A percentile compares a stretch with the other conserved stretches of the same genome.
Evolutionary conservation across 2,888 invertebrate genomes (phyloP).

Genomic region (Rhopalosiphum nymphaeae): DNA sequence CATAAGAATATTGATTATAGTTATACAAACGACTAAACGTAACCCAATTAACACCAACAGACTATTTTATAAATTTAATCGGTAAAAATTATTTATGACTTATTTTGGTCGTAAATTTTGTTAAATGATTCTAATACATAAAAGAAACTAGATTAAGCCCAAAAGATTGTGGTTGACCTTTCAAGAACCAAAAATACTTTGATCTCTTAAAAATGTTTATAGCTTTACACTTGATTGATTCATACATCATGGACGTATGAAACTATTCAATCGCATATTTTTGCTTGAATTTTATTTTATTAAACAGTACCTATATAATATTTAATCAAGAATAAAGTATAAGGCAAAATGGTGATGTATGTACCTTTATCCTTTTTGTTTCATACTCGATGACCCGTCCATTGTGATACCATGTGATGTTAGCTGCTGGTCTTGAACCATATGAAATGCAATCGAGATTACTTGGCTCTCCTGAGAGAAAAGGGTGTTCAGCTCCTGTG

Average conservation of each 20-base stretch:
- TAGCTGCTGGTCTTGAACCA: slow-evolving; percentile 57
- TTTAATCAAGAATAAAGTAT: neutral
- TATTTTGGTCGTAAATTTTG: neutral
- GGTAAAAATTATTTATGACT: neutral
- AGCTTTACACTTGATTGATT: neutral
- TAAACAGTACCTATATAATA: neutral
- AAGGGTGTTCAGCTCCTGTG: slow-evolving; percentile 54
- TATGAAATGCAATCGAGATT: slow-evolving; percentile 58
- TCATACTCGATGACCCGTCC: slow-evolving; percentile 51
- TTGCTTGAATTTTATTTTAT: neutral
- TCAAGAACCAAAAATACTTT: neutral
- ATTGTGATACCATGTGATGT: slow-evolving; percentile 61
- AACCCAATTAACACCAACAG: neutral
- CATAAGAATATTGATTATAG: neutral
- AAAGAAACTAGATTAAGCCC: neutral
- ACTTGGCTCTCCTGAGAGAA: slow-evolving; percentile 46
- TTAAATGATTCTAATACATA: neutral
- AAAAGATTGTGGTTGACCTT: neutral
- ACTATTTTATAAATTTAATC: neutral
- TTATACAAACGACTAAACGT: neutral
- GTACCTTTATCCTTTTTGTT: slow-evolving; percentile 52
- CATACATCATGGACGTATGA: neutral
- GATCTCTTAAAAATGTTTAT: neutral
- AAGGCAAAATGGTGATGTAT: neutral
- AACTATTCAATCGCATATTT: neutral